phyloP scores from a whole-genome alignment of 2,113 vertebrate genomes.

The Rattus rattus region DNA sequence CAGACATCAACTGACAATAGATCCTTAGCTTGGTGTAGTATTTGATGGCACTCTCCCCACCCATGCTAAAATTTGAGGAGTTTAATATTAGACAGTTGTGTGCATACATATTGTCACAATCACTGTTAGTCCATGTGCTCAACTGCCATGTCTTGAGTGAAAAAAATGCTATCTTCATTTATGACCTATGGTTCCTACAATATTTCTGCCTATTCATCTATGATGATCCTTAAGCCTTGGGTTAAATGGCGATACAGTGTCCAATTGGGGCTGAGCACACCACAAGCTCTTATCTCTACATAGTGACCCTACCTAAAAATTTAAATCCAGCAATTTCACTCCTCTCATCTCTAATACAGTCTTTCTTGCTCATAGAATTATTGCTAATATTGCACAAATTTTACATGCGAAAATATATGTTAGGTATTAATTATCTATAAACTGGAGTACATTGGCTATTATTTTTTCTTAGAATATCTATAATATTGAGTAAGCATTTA shows the following conservation, averaged over 20 bases:
- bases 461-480: not conserved
- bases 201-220: not conserved
- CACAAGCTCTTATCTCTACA: not conserved
- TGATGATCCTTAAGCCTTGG: not conserved
- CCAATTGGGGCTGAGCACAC: not conserved
- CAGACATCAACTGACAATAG: not conserved
- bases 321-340: not conserved
- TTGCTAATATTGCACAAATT: not conserved
- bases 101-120: not conserved
- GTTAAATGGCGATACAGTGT: not conserved
- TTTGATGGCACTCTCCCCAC: not conserved
- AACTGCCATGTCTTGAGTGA: not conserved
- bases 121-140: not conserved
- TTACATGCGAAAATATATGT: not conserved
- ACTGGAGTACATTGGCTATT: not conserved
- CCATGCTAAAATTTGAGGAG: not conserved
- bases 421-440: too few relatives aligned
- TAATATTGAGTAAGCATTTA: not conserved
- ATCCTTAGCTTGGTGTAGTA: not conserved
- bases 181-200: not conserved
- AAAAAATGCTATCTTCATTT: not conserved
- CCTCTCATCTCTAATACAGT: not conserved
- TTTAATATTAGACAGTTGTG: not conserved
- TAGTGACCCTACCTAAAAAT: not conserved
- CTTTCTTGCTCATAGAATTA: not conserved